Evolutionary conservation across 1,140 invertebrate species (phyloP).

Genomic region (Leptinotarsa texana): DNA sequence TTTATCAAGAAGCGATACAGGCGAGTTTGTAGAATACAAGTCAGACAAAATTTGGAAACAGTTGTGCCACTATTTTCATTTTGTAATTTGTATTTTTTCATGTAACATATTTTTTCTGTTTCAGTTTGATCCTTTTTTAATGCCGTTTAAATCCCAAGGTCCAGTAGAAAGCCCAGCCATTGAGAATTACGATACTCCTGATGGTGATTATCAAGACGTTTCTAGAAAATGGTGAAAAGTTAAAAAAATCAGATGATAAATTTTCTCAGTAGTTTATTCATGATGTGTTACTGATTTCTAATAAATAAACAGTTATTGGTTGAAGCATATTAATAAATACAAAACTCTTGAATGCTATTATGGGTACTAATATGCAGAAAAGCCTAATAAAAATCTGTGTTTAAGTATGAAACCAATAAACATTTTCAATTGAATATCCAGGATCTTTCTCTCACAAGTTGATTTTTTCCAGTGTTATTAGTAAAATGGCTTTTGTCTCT

Average conservation of each 20-base stretch:
- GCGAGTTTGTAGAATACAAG: constrained; percentile 54
- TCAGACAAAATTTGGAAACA: not conserved
- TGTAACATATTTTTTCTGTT: constrained; percentile 40
- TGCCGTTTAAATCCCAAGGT: constrained; percentile 70
- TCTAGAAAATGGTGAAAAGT: constrained; percentile 72
- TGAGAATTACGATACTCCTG: constrained; percentile 73
- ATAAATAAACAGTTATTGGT: not conserved
- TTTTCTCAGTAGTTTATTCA: not conserved
- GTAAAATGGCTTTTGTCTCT: too few relatives aligned
- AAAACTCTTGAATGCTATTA: too few relatives aligned
- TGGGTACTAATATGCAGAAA: too few relatives aligned
- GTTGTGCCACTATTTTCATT: not conserved
- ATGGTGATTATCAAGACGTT: constrained; percentile 84
- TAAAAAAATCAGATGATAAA: not conserved
- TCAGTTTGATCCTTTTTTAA: constrained; percentile 69
- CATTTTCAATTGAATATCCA: too few relatives aligned
- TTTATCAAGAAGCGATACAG: constrained; percentile 82
- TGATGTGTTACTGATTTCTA: not conserved
- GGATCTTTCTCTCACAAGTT: too few relatives aligned
- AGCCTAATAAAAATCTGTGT: too few relatives aligned
- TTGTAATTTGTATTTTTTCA: not conserved
- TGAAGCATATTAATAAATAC: too few relatives aligned
- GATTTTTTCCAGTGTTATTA: too few relatives aligned
- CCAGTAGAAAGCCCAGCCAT: constrained; percentile 80
- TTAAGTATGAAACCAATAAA: too few relatives aligned